Conservation (phyloP, 2,113 vertebrate species). For the Rhodinocichla rosea region DNA sequence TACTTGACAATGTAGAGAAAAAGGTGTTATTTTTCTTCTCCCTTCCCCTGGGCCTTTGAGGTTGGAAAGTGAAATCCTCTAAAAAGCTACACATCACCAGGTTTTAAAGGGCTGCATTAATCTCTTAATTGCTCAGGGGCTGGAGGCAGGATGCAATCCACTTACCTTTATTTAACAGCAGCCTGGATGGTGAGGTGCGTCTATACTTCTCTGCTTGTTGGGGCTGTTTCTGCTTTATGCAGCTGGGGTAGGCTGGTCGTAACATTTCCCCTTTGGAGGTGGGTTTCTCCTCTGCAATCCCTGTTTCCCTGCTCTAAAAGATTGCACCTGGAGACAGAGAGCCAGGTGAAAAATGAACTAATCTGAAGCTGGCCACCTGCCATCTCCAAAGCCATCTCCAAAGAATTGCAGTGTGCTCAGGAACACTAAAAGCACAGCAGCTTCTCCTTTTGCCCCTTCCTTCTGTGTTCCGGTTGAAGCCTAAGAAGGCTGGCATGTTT, state of each 20-base stretch:
- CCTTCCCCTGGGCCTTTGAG: not conserved
- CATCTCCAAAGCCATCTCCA: accelerated
- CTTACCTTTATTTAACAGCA: not conserved
- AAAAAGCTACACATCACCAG: not conserved
- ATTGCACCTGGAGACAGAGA: not conserved
- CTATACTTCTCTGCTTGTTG: not conserved
- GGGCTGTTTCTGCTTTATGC: not conserved
- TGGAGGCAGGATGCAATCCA: not conserved
- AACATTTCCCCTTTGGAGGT: not conserved
- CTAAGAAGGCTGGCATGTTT: not conserved
- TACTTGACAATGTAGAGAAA: not conserved
- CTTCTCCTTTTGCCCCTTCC: not conserved
- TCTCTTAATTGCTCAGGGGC: slow-evolving; percentile 11
- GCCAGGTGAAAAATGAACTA: not conserved
- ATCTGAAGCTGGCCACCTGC: not conserved
- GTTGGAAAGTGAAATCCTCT: slow-evolving; percentile 38
- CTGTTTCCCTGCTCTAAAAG: not conserved
- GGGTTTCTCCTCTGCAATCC: not conserved
- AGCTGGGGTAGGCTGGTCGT: not conserved
- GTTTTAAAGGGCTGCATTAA: slow-evolving; percentile 38
- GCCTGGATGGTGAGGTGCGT: not conserved
- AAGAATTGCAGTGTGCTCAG: not conserved
- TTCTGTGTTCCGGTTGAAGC: not conserved
- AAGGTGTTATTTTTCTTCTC: not conserved
- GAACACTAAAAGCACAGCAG: not conserved